Conservation (phyloP, 2,888 invertebrate genomes). For the Amphipoea oculea region DNA sequence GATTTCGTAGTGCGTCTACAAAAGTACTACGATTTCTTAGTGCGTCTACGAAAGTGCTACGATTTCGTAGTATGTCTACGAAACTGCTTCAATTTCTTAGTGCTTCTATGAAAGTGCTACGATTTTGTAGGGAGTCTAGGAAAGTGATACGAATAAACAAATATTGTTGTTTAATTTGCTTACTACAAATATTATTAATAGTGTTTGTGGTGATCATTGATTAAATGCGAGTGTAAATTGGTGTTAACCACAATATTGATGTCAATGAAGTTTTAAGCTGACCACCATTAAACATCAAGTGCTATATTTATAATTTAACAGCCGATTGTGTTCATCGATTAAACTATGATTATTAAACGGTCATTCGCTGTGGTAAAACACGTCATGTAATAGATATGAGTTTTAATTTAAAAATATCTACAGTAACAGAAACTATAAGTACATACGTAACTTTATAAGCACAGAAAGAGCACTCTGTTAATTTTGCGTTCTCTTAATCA, state of each 20-base stretch:
- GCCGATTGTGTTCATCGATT: background rate
- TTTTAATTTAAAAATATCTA: background rate
- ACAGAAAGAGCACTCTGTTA: background rate
- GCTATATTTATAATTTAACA: slow-evolving; percentile 36
- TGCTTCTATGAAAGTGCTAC: background rate
- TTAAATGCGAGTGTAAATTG: slow-evolving; percentile 41
- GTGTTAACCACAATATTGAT: slow-evolving; percentile 37
- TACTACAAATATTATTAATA: slow-evolving; percentile 14
- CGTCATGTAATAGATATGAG: background rate
- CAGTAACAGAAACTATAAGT: background rate
- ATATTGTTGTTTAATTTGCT: background rate
- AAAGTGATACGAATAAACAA: slow-evolving; percentile 1
- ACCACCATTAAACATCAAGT: slow-evolving; percentile 33
- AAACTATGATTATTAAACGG: slow-evolving; percentile 9
- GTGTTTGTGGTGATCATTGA: slow-evolving; percentile 23
- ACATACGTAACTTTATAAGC: background rate
- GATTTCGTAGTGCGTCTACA: background rate
- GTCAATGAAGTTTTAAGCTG: slow-evolving; percentile 27
- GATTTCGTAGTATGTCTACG: background rate
- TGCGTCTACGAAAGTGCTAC: background rate
- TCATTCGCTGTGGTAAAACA: background rate
- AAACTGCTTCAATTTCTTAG: background rate
- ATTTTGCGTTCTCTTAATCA: background rate
- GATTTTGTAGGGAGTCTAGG: background rate
- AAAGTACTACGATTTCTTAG: background rate